phyloP scores from a whole-genome alignment of 2,888 invertebrate species.

The Pachycephus smyrnensis region DNA sequence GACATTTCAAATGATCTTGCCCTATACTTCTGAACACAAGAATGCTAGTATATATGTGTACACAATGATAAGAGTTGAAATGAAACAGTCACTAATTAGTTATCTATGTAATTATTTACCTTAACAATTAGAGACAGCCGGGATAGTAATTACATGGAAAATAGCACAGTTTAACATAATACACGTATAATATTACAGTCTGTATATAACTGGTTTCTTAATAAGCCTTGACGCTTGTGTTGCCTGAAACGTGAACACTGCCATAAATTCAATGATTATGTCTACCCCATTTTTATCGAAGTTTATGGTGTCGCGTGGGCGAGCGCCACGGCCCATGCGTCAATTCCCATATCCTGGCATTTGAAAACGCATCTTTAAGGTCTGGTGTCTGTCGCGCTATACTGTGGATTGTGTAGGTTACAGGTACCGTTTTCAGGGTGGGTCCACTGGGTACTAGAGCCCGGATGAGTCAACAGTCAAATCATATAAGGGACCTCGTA shows the following conservation, averaged over 20 bases:
- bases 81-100: slow-evolving; percentile 14
- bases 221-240: slow-evolving; percentile 19
- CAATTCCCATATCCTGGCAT: not conserved
- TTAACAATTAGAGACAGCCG: slow-evolving; percentile 18
- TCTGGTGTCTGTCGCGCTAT: too few species aligned
- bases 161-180: slow-evolving; percentile 17
- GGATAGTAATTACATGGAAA: slow-evolving; percentile 13
- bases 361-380: slow-evolving; percentile 1
- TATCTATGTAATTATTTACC: slow-evolving; percentile 15
- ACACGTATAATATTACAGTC: slow-evolving; percentile 9
- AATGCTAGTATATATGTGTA: too few species aligned
- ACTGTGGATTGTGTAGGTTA: too few species aligned
- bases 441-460: too few species aligned
- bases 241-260: slow-evolving; percentile 17
- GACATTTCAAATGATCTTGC: too few species aligned
- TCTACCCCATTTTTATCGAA: slow-evolving; percentile 20
- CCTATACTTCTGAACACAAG: too few species aligned
- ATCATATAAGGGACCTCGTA: too few species aligned
- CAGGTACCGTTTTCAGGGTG: too few species aligned
- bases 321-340: not conserved
- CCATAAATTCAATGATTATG: slow-evolving; percentile 22
- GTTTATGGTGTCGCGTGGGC: slow-evolving; percentile 18
- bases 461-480: too few species aligned
- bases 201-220: slow-evolving; percentile 16
- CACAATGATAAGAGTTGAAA: not conserved